phyloP scores from a whole-genome alignment of 2,797 vertebrate genomes.

The Arnoldichthys spilopterus region DNA sequence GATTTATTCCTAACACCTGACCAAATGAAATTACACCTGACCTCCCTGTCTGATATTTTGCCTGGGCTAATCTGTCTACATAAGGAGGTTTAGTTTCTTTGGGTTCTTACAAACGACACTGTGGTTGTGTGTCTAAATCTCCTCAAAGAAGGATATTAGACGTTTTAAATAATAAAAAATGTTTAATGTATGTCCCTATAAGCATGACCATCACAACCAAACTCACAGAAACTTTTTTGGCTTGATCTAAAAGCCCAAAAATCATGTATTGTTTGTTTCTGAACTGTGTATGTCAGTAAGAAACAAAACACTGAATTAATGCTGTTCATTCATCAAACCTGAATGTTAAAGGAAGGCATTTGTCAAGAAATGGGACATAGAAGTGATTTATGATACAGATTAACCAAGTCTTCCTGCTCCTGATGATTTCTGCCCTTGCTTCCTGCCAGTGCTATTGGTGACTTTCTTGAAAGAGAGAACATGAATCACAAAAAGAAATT shows the following conservation, averaged over 20 bases:
- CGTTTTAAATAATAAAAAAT: not conserved
- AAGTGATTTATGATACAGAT: slow-evolving; percentile 25
- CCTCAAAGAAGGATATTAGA: not conserved
- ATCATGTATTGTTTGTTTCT: not conserved
- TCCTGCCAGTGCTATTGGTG: slow-evolving; percentile 1
- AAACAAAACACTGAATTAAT: not conserved
- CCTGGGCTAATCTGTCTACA: not conserved
- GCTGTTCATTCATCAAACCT: not conserved
- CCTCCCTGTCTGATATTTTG: not conserved
- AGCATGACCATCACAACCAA: not conserved
- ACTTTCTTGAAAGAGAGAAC: not conserved
- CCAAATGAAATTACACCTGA: not conserved
- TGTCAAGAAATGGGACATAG: not conserved
- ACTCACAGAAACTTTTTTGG: not conserved
- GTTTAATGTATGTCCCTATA: not conserved
- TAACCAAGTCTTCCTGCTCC: slow-evolving; percentile 14
- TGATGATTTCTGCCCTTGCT: not conserved
- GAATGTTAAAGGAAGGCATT: slow-evolving; percentile 13
- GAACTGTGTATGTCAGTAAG: not conserved
- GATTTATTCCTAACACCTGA: not conserved
- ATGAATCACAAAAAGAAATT: slow-evolving; percentile 12
- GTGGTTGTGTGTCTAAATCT: not conserved
- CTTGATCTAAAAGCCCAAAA: not conserved
- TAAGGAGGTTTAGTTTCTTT: not conserved
- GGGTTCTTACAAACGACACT: not conserved